phyloP scores from a whole-genome alignment of 2,113 vertebrate genomes.

The Thamnaconus septentrionalis region DNA sequence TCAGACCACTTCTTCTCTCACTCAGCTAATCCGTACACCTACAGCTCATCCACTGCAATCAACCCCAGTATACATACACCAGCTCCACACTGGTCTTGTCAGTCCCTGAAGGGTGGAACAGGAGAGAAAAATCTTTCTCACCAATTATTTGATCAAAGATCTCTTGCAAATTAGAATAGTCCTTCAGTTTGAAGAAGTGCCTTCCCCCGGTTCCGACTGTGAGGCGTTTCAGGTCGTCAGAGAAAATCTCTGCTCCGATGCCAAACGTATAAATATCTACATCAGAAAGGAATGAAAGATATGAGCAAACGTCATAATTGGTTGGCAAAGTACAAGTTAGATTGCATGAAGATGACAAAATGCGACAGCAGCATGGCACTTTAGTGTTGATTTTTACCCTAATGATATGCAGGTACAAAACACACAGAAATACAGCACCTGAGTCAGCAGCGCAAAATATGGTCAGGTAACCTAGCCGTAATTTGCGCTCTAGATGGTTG shows the following conservation, averaged over 20 bases:
- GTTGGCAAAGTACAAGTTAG: neutral
- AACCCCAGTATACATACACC: too few relatives aligned
- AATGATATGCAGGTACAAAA: too few relatives aligned
- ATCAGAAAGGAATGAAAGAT: neutral
- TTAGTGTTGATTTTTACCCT: too few relatives aligned
- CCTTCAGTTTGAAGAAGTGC: slow-evolving; percentile 65
- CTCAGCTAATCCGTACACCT: neutral
- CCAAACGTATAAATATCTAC: slow-evolving; percentile 78
- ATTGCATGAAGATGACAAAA: neutral
- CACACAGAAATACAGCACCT: too few relatives aligned
- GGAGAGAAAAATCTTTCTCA: slow-evolving; percentile 27
- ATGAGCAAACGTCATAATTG: neutral
- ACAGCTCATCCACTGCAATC: too few relatives aligned
- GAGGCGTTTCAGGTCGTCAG: slow-evolving; percentile 50
- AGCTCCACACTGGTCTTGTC: too few relatives aligned
- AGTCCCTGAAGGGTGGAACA: too few relatives aligned
- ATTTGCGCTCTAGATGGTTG: too few relatives aligned
- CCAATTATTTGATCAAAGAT: slow-evolving; percentile 75
- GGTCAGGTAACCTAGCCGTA: too few relatives aligned
- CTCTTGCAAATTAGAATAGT: neutral
- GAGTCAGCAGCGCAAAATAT: too few relatives aligned
- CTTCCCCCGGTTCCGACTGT: slow-evolving; percentile 19
- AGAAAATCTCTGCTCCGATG: slow-evolving; percentile 48
- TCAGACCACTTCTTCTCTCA: neutral
- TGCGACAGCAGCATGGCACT: too few relatives aligned